These are phyloP conservation scores for Mirounga angustirostris DNA, from an alignment of 2,113 vertebrate species.

Conservation along the genomic window DNA sequence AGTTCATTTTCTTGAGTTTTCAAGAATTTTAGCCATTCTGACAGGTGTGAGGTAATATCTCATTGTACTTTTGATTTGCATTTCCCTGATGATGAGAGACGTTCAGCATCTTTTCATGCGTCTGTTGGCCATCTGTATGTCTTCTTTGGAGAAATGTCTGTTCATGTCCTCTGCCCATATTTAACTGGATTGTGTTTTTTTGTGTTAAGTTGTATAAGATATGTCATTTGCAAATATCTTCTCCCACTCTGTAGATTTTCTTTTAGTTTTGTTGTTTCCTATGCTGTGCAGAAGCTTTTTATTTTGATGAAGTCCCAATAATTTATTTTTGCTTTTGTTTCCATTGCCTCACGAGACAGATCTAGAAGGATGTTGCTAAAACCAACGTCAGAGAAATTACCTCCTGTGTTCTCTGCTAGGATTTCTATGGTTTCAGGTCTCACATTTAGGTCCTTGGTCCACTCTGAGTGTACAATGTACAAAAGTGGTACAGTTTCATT, in stretches of 20 bases:
- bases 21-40: not conserved
- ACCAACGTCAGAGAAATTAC: not conserved
- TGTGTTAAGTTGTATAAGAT: not conserved
- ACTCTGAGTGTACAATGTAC: not conserved
- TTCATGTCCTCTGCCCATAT: not conserved
- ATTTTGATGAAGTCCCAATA: not conserved
- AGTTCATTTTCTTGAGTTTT: not conserved
- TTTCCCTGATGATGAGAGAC: too few relatives aligned
- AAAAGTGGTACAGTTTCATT: not conserved
- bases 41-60: not conserved
- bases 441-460: not conserved
- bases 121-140: too few relatives aligned
- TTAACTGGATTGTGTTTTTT: not conserved
- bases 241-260: not conserved
- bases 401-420: not conserved
- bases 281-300: not conserved
- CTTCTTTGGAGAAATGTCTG: not conserved
- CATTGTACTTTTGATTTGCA: not conserved
- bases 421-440: not conserved
- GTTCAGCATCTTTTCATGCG: too few relatives aligned
- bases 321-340: not conserved
- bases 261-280: too few relatives aligned
- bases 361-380: not conserved
- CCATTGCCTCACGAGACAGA: too few relatives aligned
- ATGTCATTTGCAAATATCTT: not conserved